Conservation (phyloP, 1,140 invertebrate species). For the Halictus rubicundus region DNA sequence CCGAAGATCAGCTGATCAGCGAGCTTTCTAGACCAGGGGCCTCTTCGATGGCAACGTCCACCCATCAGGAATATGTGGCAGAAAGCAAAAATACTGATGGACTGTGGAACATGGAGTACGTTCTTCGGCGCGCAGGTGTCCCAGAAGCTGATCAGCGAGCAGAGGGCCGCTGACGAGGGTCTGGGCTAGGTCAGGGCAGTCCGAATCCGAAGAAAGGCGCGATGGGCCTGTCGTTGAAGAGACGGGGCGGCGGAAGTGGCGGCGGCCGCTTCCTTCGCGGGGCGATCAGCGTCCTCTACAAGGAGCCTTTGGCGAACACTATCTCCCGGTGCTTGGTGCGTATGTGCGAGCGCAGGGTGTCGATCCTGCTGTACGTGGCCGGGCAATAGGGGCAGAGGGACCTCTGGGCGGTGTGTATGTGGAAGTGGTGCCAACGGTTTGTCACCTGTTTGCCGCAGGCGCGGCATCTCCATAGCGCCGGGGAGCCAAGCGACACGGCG, state of each 20-base stretch:
- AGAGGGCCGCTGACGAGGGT: slow-evolving; percentile 22
- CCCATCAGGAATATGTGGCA: not conserved
- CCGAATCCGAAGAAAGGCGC: slow-evolving; percentile 64
- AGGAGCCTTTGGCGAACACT: slow-evolving; percentile 76
- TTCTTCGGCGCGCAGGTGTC: not conserved
- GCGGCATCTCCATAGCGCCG: slow-evolving; percentile 88
- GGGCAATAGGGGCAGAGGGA: slow-evolving; percentile 91
- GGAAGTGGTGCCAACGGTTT: slow-evolving; percentile 93
- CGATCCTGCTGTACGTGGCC: slow-evolving; percentile 91
- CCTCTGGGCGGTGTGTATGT: slow-evolving; percentile 89
- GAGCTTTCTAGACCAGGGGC: not conserved
- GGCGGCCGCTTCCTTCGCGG: slow-evolving; percentile 70
- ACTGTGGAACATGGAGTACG: not conserved
- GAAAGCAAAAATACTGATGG: not conserved
- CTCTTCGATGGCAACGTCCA: not conserved
- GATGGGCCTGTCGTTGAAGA: slow-evolving; percentile 53
- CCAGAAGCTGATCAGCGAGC: slow-evolving; percentile 1
- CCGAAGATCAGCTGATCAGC: no score
- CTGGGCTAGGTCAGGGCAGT: slow-evolving; percentile 51
- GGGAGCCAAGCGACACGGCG: slow-evolving; percentile 84
- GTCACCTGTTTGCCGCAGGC: slow-evolving; percentile 91
- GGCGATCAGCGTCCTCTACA: slow-evolving; percentile 74
- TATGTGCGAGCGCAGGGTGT: slow-evolving; percentile 89
- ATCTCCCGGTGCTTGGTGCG: slow-evolving; percentile 86
- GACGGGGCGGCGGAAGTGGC: slow-evolving; percentile 55